These are phyloP conservation scores for Nomia melanderi DNA, from an alignment of 1,140 invertebrate genomes.

Conservation along the genomic window DNA sequence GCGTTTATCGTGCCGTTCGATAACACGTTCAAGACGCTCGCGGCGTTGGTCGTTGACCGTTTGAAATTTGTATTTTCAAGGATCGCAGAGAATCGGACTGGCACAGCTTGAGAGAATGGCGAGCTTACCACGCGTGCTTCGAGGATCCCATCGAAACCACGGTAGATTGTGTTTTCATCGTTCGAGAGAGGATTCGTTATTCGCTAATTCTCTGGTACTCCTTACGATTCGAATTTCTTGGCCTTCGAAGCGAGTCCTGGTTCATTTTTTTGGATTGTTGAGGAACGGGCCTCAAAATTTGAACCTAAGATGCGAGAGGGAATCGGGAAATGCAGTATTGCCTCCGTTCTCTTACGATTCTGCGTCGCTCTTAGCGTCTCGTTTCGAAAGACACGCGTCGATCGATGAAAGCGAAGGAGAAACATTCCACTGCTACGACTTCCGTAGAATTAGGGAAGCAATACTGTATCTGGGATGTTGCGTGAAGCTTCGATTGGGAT, in stretches of 20 bases:
- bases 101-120: background rate
- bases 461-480: background rate
- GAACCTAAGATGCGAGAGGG: no score
- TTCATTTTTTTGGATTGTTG: background rate
- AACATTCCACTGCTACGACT: background rate
- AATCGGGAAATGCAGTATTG: no score
- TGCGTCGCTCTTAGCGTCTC: no score
- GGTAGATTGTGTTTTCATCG: background rate
- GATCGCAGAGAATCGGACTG: constrained; percentile 1
- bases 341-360: no score
- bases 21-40: background rate
- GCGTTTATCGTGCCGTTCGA: background rate
- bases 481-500: no score
- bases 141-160: background rate
- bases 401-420: background rate
- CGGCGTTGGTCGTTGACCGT: background rate
- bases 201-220: background rate
- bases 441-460: no score
- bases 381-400: no score
- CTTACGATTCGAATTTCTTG: background rate
- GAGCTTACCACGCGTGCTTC: background rate
- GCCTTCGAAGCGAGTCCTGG: background rate
- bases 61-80: background rate
- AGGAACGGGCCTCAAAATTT: background rate
- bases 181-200: background rate